Conservation (phyloP, 2,888 invertebrate species). For the Hypena proboscidalis region DNA sequence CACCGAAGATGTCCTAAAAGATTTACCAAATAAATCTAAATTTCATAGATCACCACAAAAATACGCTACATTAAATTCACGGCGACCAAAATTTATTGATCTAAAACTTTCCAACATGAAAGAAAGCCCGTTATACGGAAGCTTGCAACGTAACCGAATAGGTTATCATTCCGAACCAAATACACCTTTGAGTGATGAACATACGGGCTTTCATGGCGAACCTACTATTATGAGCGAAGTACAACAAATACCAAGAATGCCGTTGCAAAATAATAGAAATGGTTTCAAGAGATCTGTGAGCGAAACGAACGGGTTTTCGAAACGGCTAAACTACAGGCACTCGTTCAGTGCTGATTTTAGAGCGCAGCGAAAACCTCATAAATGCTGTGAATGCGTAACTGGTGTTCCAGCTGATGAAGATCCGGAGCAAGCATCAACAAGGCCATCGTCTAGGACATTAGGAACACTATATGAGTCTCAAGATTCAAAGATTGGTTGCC, state of each 20-base stretch:
- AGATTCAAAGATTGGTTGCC: constrained; percentile 89
- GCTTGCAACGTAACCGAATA: constrained; percentile 73
- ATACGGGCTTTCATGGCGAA: constrained; percentile 61
- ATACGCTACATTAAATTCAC: constrained; percentile 77
- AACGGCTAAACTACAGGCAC: constrained; percentile 79
- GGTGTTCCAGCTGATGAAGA: constrained; percentile 74
- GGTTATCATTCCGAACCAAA: constrained; percentile 82
- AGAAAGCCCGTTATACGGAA: constrained; percentile 72
- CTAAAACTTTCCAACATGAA: constrained; percentile 61
- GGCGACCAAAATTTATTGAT: constrained; percentile 80
- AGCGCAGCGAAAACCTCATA: constrained; percentile 74
- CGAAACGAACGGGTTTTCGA: constrained; percentile 78
- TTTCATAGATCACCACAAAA: constrained; percentile 82
- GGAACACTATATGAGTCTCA: constrained; percentile 82
- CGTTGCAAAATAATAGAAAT: constrained; percentile 76
- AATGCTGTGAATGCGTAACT: constrained; percentile 81
- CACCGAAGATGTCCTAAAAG: constrained; percentile 79
- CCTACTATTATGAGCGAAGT: constrained; percentile 72
- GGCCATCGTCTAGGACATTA: constrained; percentile 71
- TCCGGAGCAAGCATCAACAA: constrained; percentile 56
- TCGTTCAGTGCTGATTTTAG: constrained; percentile 78
- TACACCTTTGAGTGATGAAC: constrained; percentile 73
- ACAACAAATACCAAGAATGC: constrained; percentile 77
- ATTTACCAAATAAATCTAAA: constrained; percentile 78
- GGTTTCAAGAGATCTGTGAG: constrained; percentile 77